These are phyloP conservation scores for Adelognathus sp. DNA, from an alignment of 2,888 invertebrate genomes.

Conservation along the genomic window DNA sequence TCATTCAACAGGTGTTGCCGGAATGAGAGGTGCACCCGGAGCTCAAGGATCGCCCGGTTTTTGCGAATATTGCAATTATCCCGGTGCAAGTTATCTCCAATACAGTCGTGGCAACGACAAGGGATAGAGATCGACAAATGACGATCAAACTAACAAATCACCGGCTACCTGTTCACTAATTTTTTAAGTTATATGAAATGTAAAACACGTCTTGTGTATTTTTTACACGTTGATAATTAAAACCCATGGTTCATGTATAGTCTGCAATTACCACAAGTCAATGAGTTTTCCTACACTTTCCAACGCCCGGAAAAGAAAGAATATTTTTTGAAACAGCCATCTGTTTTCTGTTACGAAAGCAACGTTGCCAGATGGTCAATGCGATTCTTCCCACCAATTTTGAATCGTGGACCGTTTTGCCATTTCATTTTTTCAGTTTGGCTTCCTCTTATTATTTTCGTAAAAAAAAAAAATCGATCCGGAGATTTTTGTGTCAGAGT, in stretches of 20 bases:
- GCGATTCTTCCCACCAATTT: too few relatives aligned
- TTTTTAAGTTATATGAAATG: neutral
- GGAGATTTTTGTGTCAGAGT: too few relatives aligned
- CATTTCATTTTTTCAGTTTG: too few relatives aligned
- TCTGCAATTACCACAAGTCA: too few relatives aligned
- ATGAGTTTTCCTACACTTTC: too few relatives aligned
- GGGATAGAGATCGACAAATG: conserved; percentile 76
- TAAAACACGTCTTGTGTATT: neutral
- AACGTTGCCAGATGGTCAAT: too few relatives aligned
- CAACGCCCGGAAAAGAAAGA: too few relatives aligned
- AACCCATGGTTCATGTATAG: neutral
- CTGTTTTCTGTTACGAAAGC: too few relatives aligned
- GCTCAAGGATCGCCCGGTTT: conserved; percentile 86
- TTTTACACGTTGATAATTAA: conserved; percentile 13
- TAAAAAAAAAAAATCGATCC: too few relatives aligned
- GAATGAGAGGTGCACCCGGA: conserved; percentile 85
- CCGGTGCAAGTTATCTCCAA: conserved; percentile 83
- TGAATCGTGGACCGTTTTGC: too few relatives aligned
- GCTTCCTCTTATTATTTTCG: too few relatives aligned
- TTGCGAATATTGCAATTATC: conserved; percentile 86
- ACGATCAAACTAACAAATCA: neutral
- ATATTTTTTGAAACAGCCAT: too few relatives aligned
- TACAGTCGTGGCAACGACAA: conserved; percentile 84
- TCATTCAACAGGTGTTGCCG: conserved; percentile 76
- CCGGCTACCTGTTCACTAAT: conserved; percentile 1